phyloP scores from a whole-genome alignment of 1,140 invertebrate genomes.

The Galendromus occidentalis region DNA sequence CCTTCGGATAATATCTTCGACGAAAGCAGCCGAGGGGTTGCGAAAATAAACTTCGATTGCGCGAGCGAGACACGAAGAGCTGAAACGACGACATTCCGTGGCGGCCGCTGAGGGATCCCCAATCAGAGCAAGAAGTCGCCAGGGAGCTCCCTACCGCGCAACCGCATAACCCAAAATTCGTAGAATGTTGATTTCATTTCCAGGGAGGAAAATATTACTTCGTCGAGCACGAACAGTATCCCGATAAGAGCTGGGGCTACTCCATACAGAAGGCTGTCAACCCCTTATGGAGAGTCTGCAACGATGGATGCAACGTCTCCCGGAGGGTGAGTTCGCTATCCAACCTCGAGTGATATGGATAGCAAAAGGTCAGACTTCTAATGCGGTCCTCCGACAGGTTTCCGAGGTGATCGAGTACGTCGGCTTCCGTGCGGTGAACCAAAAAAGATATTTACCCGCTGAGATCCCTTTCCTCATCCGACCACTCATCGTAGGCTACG shows the following conservation, averaged over 20 bases:
- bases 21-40: too few relatives aligned
- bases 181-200: neutral
- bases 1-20: too few relatives aligned
- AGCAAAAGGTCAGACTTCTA: neutral
- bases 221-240: conserved; percentile 6
- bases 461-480: neutral
- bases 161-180: too few relatives aligned
- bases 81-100: too few relatives aligned
- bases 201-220: conserved; percentile 2
- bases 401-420: neutral
- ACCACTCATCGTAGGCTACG: neutral
- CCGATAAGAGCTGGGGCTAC: neutral
- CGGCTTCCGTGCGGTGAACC: neutral
- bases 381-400: neutral
- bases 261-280: neutral
- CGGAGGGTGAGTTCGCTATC: neutral
- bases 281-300: neutral
- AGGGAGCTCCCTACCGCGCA: too few relatives aligned
- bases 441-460: neutral
- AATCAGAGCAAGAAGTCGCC: too few relatives aligned
- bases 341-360: neutral
- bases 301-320: conserved; percentile 2
- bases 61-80: too few relatives aligned
- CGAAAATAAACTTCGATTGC: too few relatives aligned
- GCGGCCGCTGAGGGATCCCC: too few relatives aligned